A percentile compares a stretch with the other conserved stretches of the same genome.
Conservation (phyloP, 2,113 vertebrate genomes). For the Mohoua ochrocephala region DNA sequence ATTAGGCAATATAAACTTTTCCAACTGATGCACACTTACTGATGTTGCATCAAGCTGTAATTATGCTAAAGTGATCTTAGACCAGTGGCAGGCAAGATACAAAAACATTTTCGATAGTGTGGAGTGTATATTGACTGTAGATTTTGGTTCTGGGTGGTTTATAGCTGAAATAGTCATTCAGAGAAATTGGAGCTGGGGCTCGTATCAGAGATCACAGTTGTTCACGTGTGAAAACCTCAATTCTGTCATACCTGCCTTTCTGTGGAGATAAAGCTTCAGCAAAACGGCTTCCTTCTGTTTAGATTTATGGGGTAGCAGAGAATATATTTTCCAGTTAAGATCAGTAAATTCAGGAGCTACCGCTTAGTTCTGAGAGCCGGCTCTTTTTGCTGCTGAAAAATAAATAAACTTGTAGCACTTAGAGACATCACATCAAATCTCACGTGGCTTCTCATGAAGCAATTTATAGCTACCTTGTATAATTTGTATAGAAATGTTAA, state of each 20-base stretch:
- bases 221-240: not conserved
- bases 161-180: not conserved
- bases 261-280: not conserved
- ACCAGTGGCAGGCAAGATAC: conserved; percentile 4
- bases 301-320: not conserved
- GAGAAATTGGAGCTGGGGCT: not conserved
- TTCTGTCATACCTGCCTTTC: not conserved
- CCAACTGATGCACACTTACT: not conserved
- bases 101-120: not conserved
- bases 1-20: conserved; percentile 44
- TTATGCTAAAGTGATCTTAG: conserved; percentile 33
- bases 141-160: not conserved
- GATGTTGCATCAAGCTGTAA: not conserved
- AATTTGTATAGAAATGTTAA: conserved; percentile 27
- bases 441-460: conserved; percentile 1
- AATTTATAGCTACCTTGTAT: conserved; percentile 40
- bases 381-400: conserved; percentile 23
- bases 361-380: not conserved
- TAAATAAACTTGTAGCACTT: conserved; percentile 32
- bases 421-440: conserved; percentile 14
- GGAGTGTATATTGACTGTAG: not conserved
- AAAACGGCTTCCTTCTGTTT: not conserved
- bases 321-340: conserved; percentile 4
- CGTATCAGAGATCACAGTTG: not conserved
- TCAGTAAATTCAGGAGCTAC: not conserved